phyloP scores from a whole-genome alignment of 2,888 invertebrate genomes.

The Zhengitettix transpicula region DNA sequence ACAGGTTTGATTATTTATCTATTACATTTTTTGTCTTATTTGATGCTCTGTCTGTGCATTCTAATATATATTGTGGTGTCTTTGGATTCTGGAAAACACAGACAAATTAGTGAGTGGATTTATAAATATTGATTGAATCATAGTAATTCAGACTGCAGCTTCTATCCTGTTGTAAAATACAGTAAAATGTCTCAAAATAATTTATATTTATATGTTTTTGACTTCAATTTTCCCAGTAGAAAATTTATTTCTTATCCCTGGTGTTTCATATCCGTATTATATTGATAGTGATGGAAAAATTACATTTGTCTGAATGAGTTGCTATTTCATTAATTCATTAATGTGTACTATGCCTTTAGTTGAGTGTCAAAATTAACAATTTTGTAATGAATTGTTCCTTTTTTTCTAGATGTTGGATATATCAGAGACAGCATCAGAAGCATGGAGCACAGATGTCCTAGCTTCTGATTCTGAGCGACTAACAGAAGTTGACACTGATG shows the following conservation, averaged over 20 bases:
- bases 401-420: conserved; percentile 41
- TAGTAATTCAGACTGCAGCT: too few relatives aligned
- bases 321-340: neutral
- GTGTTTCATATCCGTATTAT: neutral
- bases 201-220: neutral
- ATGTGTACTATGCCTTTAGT: neutral
- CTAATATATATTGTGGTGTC: too few relatives aligned
- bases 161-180: neutral
- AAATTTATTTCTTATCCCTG: too few relatives aligned
- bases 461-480: conserved; percentile 84
- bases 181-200: neutral
- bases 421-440: conserved; percentile 88
- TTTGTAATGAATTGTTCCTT: neutral
- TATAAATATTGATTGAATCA: too few relatives aligned
- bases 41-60: too few relatives aligned
- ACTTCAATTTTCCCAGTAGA: neutral
- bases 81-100: too few relatives aligned
- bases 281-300: too few relatives aligned
- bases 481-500: conserved; percentile 66
- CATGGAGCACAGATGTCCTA: conserved; percentile 94
- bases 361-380: conserved; percentile 9
- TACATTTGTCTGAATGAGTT: neutral
- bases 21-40: too few relatives aligned
- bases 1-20: conserved; percentile 18
- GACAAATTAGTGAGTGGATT: too few relatives aligned